These are phyloP conservation scores for Phrynocephalus guinanensis DNA, from an alignment of 2,797 vertebrate species.

Conservation along the genomic window DNA sequence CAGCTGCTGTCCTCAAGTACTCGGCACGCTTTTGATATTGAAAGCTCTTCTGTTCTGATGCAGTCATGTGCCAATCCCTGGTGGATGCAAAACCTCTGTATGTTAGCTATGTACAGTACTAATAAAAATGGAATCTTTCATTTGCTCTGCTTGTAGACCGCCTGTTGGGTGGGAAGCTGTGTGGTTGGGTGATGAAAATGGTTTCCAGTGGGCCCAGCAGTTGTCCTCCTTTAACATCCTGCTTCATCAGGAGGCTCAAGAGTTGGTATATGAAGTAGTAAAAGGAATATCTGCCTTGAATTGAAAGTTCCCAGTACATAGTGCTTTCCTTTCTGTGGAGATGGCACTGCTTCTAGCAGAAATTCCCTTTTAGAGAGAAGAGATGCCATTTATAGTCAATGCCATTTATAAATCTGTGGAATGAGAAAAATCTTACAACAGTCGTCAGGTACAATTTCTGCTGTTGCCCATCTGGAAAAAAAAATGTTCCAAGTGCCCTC, in stretches of 20 bases:
- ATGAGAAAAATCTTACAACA: background rate
- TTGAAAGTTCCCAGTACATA: background rate
- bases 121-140: background rate
- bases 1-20: constrained; percentile 15
- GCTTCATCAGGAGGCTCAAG: background rate
- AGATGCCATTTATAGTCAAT: background rate
- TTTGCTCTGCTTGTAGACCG: background rate
- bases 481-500: background rate
- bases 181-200: background rate
- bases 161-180: constrained; percentile 2
- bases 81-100: background rate
- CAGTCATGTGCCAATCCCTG: background rate
- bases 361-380: background rate
- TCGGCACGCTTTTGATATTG: constrained; percentile 16
- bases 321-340: background rate
- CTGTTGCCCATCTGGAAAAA: constrained; percentile 29
- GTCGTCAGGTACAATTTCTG: background rate
- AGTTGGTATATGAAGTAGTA: background rate
- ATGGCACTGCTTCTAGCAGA: background rate
- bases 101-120: background rate
- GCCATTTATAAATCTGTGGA: too few species aligned
- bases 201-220: constrained; percentile 25
- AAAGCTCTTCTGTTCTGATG: background rate
- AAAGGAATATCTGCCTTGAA: background rate
- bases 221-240: background rate